Evolutionary conservation across 2,113 vertebrate species (phyloP), one percentile per base, ranked within the genome.

Genomic region (Arenaria interpres): DNA sequence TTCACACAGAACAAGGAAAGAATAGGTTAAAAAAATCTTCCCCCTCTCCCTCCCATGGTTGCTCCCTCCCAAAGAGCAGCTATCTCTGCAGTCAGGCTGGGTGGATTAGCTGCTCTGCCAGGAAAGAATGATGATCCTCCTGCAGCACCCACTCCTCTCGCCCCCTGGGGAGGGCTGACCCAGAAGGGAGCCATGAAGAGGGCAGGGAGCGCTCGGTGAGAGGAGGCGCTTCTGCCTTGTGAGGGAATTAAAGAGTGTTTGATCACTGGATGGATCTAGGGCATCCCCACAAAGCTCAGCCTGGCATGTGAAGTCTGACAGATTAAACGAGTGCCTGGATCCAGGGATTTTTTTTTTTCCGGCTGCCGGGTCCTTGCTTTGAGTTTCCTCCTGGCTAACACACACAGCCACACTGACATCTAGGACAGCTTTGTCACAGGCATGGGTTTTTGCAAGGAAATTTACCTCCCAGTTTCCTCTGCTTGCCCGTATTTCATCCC

Each of bases 101-200:
- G 68, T 68, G 90, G 93, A 90, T 94, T 93, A 69, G 60, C 85
- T 88, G 82, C 83, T 84, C 93, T 94, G 96, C 90, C 96, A 90
- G 94, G 96, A 91, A 92, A 90, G 90, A 76, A 89, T 71, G 92
- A 89, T 87, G 77, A 92, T 87, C 89, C 88, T 90, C n/a, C 46
- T 57, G 48, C 56, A 74, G 92, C 90, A 90, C 72, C 86, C 79
- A 78, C 73, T 90, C 85, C 75, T 83, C 75, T 90, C 4, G 5
- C 88, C 84, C 90, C 3, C 30, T 86, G 90, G 93, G 92, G 41
- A 96, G 90, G 90, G 94, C 78, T 91, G 88, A 81, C 88, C 93
- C 93, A 87, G 86, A 90, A 94, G 83, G 75, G 85, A 92, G 79
- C 77, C 73, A 63, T 4, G 88, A 91, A 39, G 67, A 89, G 81